These are phyloP conservation scores for chimpanzee (Pan troglodytes) DNA, from an alignment of 2,113 vertebrate genomes.

Conservation along the genomic window NHGRI_mPanTro3-v2.1_pri NC_072413.2:55892001-55892500, in stretches of 20 bases:
- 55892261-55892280: neutral
- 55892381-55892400: neutral
- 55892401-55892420: neutral
- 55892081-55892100: too few species aligned
- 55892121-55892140: too few species aligned
- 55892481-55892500: neutral
- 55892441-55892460: neutral
- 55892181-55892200: neutral
- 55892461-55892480: neutral
- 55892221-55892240: neutral
- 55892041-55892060: too few species aligned
- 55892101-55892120: too few species aligned
- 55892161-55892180: too few species aligned
- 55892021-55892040: too few species aligned
- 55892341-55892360: neutral
- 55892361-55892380: neutral
- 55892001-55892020: too few species aligned
- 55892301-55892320: neutral
- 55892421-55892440: neutral
- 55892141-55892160: accelerated
- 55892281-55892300: neutral
- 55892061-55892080: too few species aligned
- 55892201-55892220: neutral
- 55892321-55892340: neutral
- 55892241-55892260: neutral